Evolutionary conservation across 2,888 invertebrate species (phyloP).

Genomic region (Ormyrus pomaceus): DNA sequence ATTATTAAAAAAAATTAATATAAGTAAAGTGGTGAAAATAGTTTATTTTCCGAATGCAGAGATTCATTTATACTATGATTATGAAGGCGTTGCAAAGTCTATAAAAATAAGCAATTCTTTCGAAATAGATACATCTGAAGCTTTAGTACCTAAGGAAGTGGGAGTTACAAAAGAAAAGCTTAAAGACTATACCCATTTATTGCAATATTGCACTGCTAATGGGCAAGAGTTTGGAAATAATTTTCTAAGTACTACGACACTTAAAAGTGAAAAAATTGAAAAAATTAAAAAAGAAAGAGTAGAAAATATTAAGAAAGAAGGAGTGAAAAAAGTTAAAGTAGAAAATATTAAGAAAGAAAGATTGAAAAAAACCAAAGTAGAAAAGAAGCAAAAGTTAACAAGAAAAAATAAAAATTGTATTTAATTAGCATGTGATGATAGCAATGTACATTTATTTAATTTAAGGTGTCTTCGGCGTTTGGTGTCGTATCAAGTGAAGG

Average conservation of each 20-base stretch:
- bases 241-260: neutral
- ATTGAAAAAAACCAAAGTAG: neutral
- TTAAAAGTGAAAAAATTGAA: neutral
- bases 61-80: too few relatives aligned
- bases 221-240: slow-evolving; percentile 9
- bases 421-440: too few relatives aligned
- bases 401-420: too few relatives aligned
- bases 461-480: too few relatives aligned
- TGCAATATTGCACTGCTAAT: slow-evolving; percentile 8
- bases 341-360: neutral
- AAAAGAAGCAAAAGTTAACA: too few relatives aligned
- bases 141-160: neutral
- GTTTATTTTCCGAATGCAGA: slow-evolving; percentile 29
- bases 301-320: neutral
- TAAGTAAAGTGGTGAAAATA: slow-evolving; percentile 21
- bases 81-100: too few relatives aligned
- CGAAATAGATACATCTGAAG: too few relatives aligned
- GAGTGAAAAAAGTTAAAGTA: neutral
- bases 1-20: slow-evolving; percentile 8
- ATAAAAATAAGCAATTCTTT: too few relatives aligned
- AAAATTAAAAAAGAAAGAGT: slow-evolving; percentile 12
- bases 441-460: too few relatives aligned
- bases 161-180: slow-evolving; percentile 4
- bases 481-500: too few relatives aligned
- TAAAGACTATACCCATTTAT: neutral